Base-by-base conservation (phyloP, 2,888 invertebrate genomes). In the Gryllus longicercus region DNA sequence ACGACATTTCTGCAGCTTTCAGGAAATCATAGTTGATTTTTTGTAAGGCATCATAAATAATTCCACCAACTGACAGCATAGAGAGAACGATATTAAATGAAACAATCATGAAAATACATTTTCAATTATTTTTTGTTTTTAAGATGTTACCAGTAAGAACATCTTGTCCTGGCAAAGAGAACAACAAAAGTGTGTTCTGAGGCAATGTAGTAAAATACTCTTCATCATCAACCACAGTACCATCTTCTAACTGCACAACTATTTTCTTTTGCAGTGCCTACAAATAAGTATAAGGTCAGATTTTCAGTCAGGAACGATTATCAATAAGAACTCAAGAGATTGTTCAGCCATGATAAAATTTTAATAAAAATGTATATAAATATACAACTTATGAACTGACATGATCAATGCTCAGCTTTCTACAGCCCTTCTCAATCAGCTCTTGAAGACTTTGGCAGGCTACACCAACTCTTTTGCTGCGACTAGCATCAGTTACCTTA, bases 191-290 rank as follows among this genome's bases (percentile, higher is more conserved):
- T 0, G 94, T 94, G 86, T 96, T 95, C 0, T 94, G 87, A 78
- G 93, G 92, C 79, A 96, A 85, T 0, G 93, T 93, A 82, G 89
- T 87, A 84, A 95, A 92, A 86, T 95, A 96, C 51, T 93, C 94
- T 83, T 95, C 93, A 84, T 92, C 93, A 76, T 92, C 91, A 23
- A 94, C 91, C 83, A 90, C 88, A 51, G 93, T 93, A 79, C 94
- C 94, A 87, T 94, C 94, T 82, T 87, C 86, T 85, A 88, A 86
- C 82, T 86, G 87, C 86, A 88, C 88, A 87, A 88, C 88, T 86
- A 89, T 89, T 38, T 77, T 49, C n/a, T 16, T 25, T 10, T 23
- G 16, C 38, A 25, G 88, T 88, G 38, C 38, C 38, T 86, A 84
- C 87, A 88, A 74, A 74, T 21, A 25, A 78, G 18, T 18, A 23